Conservation (phyloP, 1,140 invertebrate species). For the Nasonia vitripennis region DNA sequence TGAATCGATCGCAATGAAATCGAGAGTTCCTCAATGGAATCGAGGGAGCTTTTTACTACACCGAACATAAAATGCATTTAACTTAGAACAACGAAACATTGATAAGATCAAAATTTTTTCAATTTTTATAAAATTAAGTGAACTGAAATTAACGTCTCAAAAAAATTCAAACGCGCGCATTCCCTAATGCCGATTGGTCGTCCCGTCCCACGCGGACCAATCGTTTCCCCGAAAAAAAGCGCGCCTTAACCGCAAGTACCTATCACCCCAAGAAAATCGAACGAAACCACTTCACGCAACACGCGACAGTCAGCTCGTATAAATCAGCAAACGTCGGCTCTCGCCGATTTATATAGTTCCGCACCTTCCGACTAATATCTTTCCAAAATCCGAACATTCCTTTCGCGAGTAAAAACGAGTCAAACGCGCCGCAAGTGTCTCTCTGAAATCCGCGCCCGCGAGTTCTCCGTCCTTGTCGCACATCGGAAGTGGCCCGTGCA, state of each 20-base stretch:
- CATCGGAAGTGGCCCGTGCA: conserved; percentile 34
- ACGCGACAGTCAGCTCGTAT: neutral
- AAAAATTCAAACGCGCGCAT: neutral
- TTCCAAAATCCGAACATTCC: neutral
- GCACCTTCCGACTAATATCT: no score
- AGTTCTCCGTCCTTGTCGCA: neutral
- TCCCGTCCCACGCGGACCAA: neutral
- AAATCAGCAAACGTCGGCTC: neutral
- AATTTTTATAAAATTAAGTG: no score
- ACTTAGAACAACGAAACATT: no score
- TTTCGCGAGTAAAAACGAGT: neutral
- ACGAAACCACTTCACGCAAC: neutral
- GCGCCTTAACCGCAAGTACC: neutral
- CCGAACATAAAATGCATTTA: no score
- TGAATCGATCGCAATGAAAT: no score
- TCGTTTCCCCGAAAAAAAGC: conserved; percentile 2
- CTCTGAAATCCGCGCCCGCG: neutral
- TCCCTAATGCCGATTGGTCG: neutral
- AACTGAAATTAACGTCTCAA: neutral
- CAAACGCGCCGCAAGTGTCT: neutral
- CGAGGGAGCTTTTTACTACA: no score
- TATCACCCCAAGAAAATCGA: neutral
- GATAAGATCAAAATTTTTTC: no score
- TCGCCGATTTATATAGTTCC: neutral
- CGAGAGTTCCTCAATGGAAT: neutral